phyloP scores from a whole-genome alignment of 2,113 vertebrate species.

The Corythoichthys haematopterus region DNA sequence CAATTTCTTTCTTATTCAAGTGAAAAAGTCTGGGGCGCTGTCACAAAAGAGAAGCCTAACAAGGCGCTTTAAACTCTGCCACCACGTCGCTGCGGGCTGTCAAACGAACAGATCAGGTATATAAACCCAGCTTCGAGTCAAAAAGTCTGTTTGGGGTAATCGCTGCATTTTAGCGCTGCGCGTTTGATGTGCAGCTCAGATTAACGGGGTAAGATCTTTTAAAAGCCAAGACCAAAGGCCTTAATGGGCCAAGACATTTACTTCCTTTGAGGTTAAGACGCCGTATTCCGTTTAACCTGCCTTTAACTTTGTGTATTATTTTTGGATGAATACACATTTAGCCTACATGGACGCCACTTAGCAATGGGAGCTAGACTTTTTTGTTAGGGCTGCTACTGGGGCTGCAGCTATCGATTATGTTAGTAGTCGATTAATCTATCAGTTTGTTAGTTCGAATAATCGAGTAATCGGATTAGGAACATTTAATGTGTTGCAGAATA shows the following conservation, averaged over 20 bases:
- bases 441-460: no score
- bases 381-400: no score
- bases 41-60: constrained; percentile 71
- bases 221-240: neutral
- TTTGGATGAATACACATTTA: neutral
- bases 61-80: constrained; percentile 70
- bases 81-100: constrained; percentile 60
- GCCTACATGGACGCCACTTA: no score
- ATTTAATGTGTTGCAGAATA: no score
- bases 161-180: constrained; percentile 53
- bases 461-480: no score
- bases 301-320: neutral
- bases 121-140: constrained; percentile 69
- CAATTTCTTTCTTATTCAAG: constrained; percentile 74
- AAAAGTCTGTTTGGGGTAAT: constrained; percentile 69
- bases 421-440: no score
- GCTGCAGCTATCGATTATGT: no score
- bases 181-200: constrained; percentile 63
- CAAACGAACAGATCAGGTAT: constrained; percentile 65
- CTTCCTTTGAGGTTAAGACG: neutral
- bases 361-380: no score
- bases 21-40: constrained; percentile 69
- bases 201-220: constrained; percentile 54
- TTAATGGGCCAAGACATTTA: neutral
- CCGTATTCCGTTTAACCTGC: neutral